Percentiles rank a stretch among this genome's conserved stretches.
Conservation (phyloP, 2,888 invertebrate genomes). For the Melikaiella ostensackeni region DNA sequence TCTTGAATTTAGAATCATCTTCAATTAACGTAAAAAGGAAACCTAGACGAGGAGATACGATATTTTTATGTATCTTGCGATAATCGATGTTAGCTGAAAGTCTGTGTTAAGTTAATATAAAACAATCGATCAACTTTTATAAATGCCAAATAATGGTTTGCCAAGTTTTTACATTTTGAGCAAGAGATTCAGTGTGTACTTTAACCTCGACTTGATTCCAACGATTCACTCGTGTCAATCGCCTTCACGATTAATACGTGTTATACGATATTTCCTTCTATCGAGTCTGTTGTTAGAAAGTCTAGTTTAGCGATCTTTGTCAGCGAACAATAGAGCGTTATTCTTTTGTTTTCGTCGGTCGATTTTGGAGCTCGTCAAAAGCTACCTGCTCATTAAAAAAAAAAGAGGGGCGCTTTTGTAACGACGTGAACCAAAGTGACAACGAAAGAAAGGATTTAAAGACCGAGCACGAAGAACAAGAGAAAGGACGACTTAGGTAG, state of each 20-base stretch:
- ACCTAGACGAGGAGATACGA: background rate
- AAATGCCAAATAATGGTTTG: conserved; percentile 40
- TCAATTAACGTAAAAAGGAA: background rate
- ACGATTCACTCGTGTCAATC: conserved; percentile 57
- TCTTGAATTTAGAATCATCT: background rate
- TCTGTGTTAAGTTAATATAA: conserved; percentile 4
- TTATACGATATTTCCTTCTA: conserved; percentile 49
- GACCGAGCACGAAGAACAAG: conserved; percentile 48
- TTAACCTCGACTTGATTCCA: conserved; percentile 52
- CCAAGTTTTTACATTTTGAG: conserved; percentile 33
- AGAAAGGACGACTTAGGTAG: conserved; percentile 65
- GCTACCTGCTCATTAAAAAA: conserved; percentile 10
- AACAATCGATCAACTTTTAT: conserved; percentile 26
- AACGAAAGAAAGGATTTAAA: conserved; percentile 42
- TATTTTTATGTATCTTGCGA: conserved; percentile 6
- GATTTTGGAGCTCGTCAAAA: conserved; percentile 24
- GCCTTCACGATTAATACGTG: conserved; percentile 51
- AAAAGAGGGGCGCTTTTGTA: conserved; percentile 36
- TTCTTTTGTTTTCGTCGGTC: conserved; percentile 37
- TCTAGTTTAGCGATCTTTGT: conserved; percentile 59
- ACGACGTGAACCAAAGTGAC: conserved; percentile 37
- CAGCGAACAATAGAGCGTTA: conserved; percentile 44
- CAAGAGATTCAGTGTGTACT: conserved; percentile 31
- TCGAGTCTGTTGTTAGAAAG: conserved; percentile 57
- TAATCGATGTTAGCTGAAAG: conserved; percentile 17